Evolutionary conservation across 2,888 invertebrate species (phyloP), one percentile per base, ranked within the genome.

Genomic region (Salticus scenicus): DNA sequence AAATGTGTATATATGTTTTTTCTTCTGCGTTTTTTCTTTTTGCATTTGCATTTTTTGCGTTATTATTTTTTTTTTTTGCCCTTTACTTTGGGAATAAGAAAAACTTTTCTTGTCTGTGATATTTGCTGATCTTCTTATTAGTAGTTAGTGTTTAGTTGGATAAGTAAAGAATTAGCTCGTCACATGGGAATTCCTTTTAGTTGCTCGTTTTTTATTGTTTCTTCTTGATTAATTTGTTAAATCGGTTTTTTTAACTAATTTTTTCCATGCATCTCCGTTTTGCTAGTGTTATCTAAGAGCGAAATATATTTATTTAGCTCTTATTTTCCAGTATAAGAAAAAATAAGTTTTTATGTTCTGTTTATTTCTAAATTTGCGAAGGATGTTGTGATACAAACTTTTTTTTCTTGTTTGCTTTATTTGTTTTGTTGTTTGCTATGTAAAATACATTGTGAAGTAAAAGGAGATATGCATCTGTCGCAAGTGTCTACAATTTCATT

Each of bases 111-210:
- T 57, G 24, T 24, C 24, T 57, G 57, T 57, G 57, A 57, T 57
- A 57, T 57, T 57, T 57, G 5, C 57, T 57, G 57, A 57, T 57
- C 57, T 57, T 57, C 57, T 57, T 57, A 57, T 57, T 57, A 57
- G 57, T 57, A 57, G 57, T 57, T 57, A 57, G 57, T 57, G 24
- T 57, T 57, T 57, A 57, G 57, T 57, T 24, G 57, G 57, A 57
- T 57, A 57, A 57, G 57, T 24, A 57, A 57, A 24, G 57, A 57
- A 57, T 57, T 57, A 57, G 57, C 57, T 24, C 24, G 24, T 24
- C 57, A 57, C 57, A 57, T 57, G 57, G 57, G 57, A 57, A 57
- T 57, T 57, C 57, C 24, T 57, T 17, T 57, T n/a, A 57, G 57
- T 24, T 57, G 20, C 17, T 57, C 57, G 57, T 57, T 57, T 24